These are phyloP conservation scores for Megamerina dolium DNA, from an alignment of 2,888 invertebrate species.

Conservation along the genomic window DNA sequence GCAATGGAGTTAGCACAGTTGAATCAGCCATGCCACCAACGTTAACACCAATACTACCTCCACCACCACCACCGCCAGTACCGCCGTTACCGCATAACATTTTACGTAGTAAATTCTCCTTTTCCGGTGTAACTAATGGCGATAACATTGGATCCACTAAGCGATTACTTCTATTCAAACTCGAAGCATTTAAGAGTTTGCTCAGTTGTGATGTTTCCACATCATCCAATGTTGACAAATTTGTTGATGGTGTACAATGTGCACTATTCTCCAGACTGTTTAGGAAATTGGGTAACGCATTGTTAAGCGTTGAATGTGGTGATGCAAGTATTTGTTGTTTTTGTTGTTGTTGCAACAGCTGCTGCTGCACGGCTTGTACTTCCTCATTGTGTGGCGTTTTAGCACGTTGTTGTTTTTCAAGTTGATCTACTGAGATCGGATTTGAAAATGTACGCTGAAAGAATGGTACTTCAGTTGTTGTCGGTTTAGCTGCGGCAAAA, in stretches of 20 bases:
- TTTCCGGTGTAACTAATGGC: not conserved
- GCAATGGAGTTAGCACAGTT: too few species aligned
- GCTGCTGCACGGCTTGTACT: not conserved
- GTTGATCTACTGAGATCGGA: slow-evolving; percentile 70
- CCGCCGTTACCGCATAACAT: too few species aligned
- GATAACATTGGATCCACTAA: not conserved
- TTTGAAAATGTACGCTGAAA: slow-evolving; percentile 72
- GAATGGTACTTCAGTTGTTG: slow-evolving; percentile 58
- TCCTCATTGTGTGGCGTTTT: slow-evolving; percentile 54
- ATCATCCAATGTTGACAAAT: too few species aligned
- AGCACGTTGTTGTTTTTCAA: slow-evolving; percentile 80
- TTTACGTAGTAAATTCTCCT: not conserved
- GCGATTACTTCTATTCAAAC: not conserved
- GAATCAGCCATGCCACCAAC: not conserved
- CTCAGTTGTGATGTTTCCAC: slow-evolving; percentile 18
- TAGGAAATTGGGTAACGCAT: not conserved
- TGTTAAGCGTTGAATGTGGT: not conserved
- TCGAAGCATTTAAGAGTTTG: slow-evolving; percentile 16
- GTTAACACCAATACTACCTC: slow-evolving; percentile 14
- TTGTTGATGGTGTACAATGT: too few species aligned
- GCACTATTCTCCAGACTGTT: too few species aligned
- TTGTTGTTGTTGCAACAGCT: too few species aligned
- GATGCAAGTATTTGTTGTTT: too few species aligned
- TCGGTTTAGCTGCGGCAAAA: slow-evolving; percentile 58
- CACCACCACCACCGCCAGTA: too few species aligned